A percentile compares a stretch with the other conserved stretches of the same genome.
These are phyloP conservation scores for Cryptoblepharus egeriae DNA, from an alignment of 2,797 vertebrate genomes.

Conservation along the genomic window DNA sequence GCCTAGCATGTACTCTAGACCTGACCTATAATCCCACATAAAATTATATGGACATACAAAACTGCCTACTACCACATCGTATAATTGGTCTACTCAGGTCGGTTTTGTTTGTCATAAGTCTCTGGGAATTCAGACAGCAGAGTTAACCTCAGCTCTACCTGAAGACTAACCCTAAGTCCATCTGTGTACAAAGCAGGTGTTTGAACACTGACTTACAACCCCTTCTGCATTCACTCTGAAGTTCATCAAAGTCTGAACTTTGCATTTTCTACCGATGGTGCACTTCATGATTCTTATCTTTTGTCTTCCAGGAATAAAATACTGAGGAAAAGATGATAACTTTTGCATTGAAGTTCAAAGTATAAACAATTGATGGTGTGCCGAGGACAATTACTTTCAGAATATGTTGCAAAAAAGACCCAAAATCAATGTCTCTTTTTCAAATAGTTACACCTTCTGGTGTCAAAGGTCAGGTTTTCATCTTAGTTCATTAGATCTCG, in stretches of 20 bases:
- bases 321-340: neutral
- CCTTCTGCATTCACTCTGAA: neutral
- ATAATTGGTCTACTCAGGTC: too few relatives aligned
- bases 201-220: too few relatives aligned
- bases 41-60: too few relatives aligned
- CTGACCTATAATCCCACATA: too few relatives aligned
- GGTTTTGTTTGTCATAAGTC: too few relatives aligned
- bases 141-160: too few relatives aligned
- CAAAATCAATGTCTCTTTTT: slow-evolving; percentile 47
- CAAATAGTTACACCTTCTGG: slow-evolving; percentile 50
- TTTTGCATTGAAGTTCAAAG: neutral
- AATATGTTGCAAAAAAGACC: neutral
- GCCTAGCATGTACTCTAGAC: too few relatives aligned
- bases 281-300: neutral
- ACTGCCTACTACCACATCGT: too few relatives aligned
- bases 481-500: slow-evolving; percentile 62
- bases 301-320: neutral
- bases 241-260: neutral
- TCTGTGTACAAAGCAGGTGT: too few relatives aligned
- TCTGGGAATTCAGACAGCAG: too few relatives aligned
- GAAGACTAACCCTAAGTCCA: too few relatives aligned
- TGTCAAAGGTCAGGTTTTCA: slow-evolving; percentile 34
- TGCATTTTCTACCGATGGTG: neutral
- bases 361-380: slow-evolving; percentile 25
- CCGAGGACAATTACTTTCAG: slow-evolving; percentile 32